A percentile compares a stretch with the other conserved stretches of the same genome.
phyloP scores from a whole-genome alignment of 2,888 invertebrate species.

The Periphyllus acericola region DNA sequence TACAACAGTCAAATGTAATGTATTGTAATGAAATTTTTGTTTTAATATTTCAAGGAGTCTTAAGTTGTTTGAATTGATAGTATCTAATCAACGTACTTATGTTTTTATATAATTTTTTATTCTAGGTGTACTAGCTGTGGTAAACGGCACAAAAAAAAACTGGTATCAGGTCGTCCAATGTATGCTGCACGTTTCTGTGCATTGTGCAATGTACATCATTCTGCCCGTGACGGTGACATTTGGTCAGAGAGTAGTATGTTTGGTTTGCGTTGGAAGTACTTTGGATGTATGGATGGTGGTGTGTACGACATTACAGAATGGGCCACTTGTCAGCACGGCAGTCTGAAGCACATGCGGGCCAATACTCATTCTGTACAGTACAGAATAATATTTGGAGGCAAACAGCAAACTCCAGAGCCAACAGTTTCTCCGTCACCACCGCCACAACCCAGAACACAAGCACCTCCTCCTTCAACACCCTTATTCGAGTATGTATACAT shows the following conservation, averaged over 20 bases:
- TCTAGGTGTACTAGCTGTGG: conserved; percentile 91
- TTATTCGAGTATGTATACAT: conserved; percentile 43
- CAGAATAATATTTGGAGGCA: conserved; percentile 81
- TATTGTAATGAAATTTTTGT: too few relatives aligned
- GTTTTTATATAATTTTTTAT: too few relatives aligned
- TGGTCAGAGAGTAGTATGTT: conserved; percentile 93
- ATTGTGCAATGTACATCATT: conserved; percentile 88
- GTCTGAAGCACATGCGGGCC: conserved; percentile 83
- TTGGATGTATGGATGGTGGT: conserved; percentile 95
- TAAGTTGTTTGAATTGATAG: too few relatives aligned
- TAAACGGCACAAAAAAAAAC: conserved; percentile 85
- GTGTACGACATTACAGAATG: conserved; percentile 97
- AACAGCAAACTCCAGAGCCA: conserved; percentile 66
- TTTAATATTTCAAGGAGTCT: too few relatives aligned
- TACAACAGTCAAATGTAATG: too few relatives aligned
- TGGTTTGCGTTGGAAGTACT: conserved; percentile 93
- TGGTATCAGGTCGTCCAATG: conserved; percentile 82
- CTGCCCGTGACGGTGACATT: conserved; percentile 93
- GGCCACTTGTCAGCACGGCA: conserved; percentile 91
- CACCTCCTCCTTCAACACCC: conserved; percentile 63
- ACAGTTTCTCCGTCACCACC: conserved; percentile 62
- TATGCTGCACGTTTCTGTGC: conserved; percentile 92
- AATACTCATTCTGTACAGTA: conserved; percentile 93
- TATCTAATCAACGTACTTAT: too few relatives aligned
- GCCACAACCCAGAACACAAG: conserved; percentile 62